These are phyloP conservation scores for Gopherus flavomarginatus DNA, from an alignment of 2,113 vertebrate species.

Conservation along the genomic window DNA sequence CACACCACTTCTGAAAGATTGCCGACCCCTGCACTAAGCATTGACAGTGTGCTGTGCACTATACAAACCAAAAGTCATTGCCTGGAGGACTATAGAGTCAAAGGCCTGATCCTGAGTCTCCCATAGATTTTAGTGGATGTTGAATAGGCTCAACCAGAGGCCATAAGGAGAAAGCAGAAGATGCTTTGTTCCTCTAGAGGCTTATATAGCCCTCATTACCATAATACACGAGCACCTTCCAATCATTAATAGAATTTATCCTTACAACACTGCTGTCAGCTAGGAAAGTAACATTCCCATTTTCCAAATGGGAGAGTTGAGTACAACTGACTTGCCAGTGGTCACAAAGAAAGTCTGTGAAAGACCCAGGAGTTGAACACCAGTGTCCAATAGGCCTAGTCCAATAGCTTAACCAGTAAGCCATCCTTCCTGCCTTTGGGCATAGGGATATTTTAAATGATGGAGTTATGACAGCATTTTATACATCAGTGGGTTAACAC, in stretches of 20 bases:
- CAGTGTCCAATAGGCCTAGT: not conserved
- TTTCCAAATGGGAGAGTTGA: not conserved
- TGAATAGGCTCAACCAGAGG: conserved; percentile 7
- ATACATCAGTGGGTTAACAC: not conserved
- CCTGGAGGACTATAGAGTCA: not conserved
- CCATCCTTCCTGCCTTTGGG: not conserved
- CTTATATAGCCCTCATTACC: not conserved
- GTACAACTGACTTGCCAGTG: not conserved
- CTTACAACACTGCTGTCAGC: not conserved
- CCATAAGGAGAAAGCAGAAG: not conserved
- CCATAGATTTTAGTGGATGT: not conserved
- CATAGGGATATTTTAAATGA: not conserved
- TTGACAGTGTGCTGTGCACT: conserved; percentile 52
- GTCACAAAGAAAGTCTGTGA: not conserved
- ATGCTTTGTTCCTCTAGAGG: not conserved
- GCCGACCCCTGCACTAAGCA: not conserved
- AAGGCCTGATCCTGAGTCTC: conserved; percentile 55
- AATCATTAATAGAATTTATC: not conserved
- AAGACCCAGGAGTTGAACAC: not conserved
- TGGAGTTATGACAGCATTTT: not conserved
- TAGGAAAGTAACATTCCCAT: not conserved
- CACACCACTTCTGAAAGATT: no score
- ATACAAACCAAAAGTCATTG: not conserved
- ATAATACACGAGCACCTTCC: not conserved
- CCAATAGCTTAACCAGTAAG: not conserved